Base-by-base conservation (phyloP, 2,113 vertebrate genomes). In the Pelusios castaneus region DNA sequence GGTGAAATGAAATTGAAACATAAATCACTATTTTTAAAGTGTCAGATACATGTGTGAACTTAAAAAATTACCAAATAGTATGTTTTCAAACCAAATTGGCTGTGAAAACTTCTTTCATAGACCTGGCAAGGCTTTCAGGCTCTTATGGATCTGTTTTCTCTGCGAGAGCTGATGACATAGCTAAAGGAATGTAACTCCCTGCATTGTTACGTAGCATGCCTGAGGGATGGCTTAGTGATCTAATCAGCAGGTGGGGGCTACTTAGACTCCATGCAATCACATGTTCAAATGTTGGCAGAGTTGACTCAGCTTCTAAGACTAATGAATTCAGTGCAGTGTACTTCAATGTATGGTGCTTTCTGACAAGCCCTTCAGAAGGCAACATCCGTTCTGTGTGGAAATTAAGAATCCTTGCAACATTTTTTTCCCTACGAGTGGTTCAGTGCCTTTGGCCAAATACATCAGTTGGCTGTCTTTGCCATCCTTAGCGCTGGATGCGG, bases 1-100 rank as follows among this genome's bases (percentile, higher is more conserved):
- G 94, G 94, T 95, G 95, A 97, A 94, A 95, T 95, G 85, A 80
- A 80, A 78, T 89, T 84, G 60, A 77, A 31, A 84, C 85, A 75
- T 93, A 89, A 96, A 91, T 81, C 60, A n/a, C 91, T 49, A 25
- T 78, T 92, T 94, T 80, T 47, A 84, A 80, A 84, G 67, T 34
- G 27, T 38, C 80, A 52, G 29, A 31, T 1, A 1, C 45, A 2
- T 84, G 31, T 56, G 52, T 78, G 54, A 56, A 13, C 58, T 82
- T 60, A 0, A 21, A 63, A 14, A 56, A 19, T 58, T 63, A 56
- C 60, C 77, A 0, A 4, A 63, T 24, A 60, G 25, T 41, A 45
- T 49, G 77, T 60, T 84, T 83, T 89, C 73, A 87, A 84, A 0
- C 11, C 25, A 84, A 49, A 47, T 24, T 47, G 51, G 29, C 89